A percentile compares a stretch with the other conserved stretches of the same genome.
Conservation (phyloP, 2,113 vertebrate genomes). For the Gymnobelideus leadbeateri region DNA sequence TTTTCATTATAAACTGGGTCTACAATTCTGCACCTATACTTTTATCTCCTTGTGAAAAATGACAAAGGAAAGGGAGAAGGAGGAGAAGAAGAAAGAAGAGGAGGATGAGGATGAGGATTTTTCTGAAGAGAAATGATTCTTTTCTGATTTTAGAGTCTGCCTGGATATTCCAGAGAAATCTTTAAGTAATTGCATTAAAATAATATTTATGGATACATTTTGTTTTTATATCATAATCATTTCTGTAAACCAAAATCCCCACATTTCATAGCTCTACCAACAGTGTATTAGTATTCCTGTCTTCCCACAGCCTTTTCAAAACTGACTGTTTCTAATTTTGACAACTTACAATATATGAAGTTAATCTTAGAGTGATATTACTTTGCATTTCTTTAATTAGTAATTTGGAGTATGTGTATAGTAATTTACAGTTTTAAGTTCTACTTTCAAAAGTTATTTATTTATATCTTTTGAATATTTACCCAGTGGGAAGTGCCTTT, state of each 20-base stretch:
- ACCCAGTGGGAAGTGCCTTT: not conserved
- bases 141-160: not conserved
- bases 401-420: not conserved
- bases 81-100: too few relatives aligned
- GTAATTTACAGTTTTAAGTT: not conserved
- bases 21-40: constrained; percentile 46
- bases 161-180: not conserved
- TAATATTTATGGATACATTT: not conserved
- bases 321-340: not conserved
- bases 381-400: not conserved
- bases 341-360: not conserved
- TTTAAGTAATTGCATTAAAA: not conserved
- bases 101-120: too few relatives aligned
- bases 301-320: not conserved
- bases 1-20: not conserved
- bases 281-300: not conserved
- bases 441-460: not conserved
- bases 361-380: not conserved
- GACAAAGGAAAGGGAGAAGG: too few relatives aligned
- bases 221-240: not conserved
- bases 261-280: not conserved
- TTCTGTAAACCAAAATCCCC: not conserved
- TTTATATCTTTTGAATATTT: not conserved
- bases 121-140: too few relatives aligned
- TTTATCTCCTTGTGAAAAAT: not conserved